A percentile compares a stretch with the other conserved stretches of the same genome.
Evolutionary conservation across 2,797 vertebrate species (phyloP).

Genomic region (Enteromius trimaculatus): DNA sequence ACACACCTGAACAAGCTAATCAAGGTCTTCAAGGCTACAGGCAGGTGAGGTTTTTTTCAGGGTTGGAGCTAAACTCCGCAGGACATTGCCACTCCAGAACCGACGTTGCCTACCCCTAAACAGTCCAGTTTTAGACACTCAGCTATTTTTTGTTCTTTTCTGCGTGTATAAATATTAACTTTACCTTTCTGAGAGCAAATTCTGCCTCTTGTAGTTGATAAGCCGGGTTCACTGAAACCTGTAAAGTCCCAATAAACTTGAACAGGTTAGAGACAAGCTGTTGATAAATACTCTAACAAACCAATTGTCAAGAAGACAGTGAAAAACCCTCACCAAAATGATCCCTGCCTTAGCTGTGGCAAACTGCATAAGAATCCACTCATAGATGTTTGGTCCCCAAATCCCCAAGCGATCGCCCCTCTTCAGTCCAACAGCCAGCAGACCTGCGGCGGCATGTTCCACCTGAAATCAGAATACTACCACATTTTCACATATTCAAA

Average conservation of each 20-base stretch:
- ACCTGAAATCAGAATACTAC: constrained; percentile 75
- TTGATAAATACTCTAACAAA: not conserved
- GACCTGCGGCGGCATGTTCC: constrained; percentile 86
- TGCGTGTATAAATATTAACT: constrained; percentile 9
- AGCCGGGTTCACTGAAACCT: constrained; percentile 93
- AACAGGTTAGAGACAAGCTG: not conserved
- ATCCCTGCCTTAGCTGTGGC: constrained; percentile 93
- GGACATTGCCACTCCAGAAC: too few relatives aligned
- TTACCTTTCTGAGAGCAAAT: constrained; percentile 83
- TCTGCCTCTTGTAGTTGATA: constrained; percentile 88
- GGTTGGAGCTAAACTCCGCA: too few relatives aligned
- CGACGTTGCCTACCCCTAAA: too few relatives aligned
- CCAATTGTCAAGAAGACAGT: not conserved
- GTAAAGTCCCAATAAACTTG: not conserved
- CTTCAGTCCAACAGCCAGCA: constrained; percentile 86
- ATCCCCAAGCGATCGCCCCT: constrained; percentile 90
- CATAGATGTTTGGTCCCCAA: constrained; percentile 93
- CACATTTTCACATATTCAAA: not conserved
- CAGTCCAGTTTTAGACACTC: not conserved
- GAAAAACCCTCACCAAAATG: constrained; percentile 83
- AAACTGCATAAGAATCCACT: constrained; percentile 90
- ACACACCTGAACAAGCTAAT: too few relatives aligned
- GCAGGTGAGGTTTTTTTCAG: too few relatives aligned
- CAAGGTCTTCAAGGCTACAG: too few relatives aligned
- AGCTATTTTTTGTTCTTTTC: not conserved